Evolutionary conservation across 1,140 invertebrate species (phyloP).

Genomic region (Drosophila pseudoobscura): DNA sequence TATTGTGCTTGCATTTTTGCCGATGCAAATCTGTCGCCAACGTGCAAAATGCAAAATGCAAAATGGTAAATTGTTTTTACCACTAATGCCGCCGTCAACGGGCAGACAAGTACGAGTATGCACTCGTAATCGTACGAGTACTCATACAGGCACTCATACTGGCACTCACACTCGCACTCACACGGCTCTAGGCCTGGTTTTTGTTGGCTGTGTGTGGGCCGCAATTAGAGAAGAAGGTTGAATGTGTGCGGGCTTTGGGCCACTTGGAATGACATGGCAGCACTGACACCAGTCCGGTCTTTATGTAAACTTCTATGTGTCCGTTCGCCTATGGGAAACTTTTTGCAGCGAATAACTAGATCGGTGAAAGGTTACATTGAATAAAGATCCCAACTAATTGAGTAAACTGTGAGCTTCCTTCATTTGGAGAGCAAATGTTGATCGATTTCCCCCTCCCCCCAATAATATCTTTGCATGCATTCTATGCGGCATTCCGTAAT

Average conservation of each 20-base stretch:
- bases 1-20: conserved; percentile 56
- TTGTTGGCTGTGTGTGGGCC: conserved; percentile 42
- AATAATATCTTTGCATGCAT: no score
- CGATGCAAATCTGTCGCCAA: conserved; percentile 75
- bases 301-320: not conserved
- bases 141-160: conserved; percentile 7
- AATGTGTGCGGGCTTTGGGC: conserved; percentile 33
- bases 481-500: no score
- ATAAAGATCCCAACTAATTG: no score
- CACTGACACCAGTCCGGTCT: conserved; percentile 21
- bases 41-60: conserved; percentile 71
- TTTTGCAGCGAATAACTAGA: no score
- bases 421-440: no score
- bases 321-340: no score
- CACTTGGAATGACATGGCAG: conserved; percentile 16
- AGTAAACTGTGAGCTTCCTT: no score
- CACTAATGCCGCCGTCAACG: conserved; percentile 24
- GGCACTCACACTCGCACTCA: conserved; percentile 17
- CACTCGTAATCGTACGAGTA: conserved; percentile 30
- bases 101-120: conserved; percentile 22
- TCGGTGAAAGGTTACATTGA: no score
- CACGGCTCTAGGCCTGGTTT: conserved; percentile 30
- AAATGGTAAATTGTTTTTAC: conserved; percentile 52
- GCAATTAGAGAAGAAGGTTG: conserved; percentile 62
- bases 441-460: no score